Base-by-base conservation (phyloP, 30 jellyfish, hydroid and myxozoan species). In the Aurelia aurita complex sp. Pacific region DNA sequence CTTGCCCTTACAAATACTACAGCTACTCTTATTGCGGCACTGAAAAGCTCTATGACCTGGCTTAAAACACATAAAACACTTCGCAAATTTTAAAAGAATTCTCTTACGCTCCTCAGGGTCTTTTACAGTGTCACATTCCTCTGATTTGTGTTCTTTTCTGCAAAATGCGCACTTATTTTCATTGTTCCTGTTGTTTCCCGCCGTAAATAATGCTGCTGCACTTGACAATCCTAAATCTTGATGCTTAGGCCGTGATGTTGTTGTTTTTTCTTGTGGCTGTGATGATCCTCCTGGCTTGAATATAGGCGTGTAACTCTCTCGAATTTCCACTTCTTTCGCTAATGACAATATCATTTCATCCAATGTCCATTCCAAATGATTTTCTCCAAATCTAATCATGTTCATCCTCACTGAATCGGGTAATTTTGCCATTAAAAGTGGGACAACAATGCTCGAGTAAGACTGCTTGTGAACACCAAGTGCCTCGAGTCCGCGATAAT, bases 361-460 rank as follows among this genome's bases (percentile, higher is more conserved):
- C 50, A 76, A 13, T 11, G 82, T 59, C 86, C 86, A 76, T 4
- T 51, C 86, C 29, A 73, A 17, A 15, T 76, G 81, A 36, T 76
- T 38, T n/a, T 76, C 80, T 4, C 79, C 79, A 23, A 53, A 59
- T 50, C 86, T 18, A 2, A 50, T 19, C 79, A 76, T 51, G 85
- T 76, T 53, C 84, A 16, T 16, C 6, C 50, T 23, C 29, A 19
- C 14, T 1, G 79, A 35, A 11, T 76, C 82, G 4, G 86, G 86
- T n/a, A 76, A 33, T 36, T 59, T 53, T 17, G 53, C 82, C 82
- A 51, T 52, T 12, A 76, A 50, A 29, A 50, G 52, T 18, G 85
- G 86, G 3, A 76, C 80, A 53, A 76, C 51, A 11, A 76, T 32
- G 14, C 57, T 16, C n/a, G 81, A 53, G 57, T 51, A 76, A 9